A percentile compares a stretch with the other conserved stretches of the same genome.
phyloP scores from a whole-genome alignment of 2,888 invertebrate genomes.

The Campopleginae sp. region DNA sequence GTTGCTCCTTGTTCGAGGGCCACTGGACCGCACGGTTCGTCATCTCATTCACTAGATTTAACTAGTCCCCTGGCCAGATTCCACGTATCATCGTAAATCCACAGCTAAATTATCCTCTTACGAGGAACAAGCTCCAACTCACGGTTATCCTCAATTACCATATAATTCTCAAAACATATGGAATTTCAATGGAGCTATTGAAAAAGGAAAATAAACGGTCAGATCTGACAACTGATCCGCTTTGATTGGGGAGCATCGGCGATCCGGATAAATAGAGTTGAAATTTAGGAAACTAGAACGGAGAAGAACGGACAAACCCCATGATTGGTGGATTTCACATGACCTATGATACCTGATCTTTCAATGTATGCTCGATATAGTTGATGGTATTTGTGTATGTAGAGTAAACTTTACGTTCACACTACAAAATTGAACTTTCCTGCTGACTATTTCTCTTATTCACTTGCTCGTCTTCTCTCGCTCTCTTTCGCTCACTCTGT shows the following conservation, averaged over 20 bases:
- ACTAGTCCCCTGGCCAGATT: neutral
- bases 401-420: conserved; percentile 17
- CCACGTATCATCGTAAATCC: neutral
- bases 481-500: neutral
- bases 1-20: neutral
- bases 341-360: neutral
- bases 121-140: neutral
- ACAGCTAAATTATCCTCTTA: neutral
- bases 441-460: neutral
- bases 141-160: neutral
- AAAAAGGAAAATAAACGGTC: neutral
- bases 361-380: neutral
- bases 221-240: neutral
- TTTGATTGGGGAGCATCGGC: conserved; percentile 28
- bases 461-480: neutral
- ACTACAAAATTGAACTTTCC: conserved; percentile 41
- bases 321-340: neutral
- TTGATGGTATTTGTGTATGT: conserved; percentile 26
- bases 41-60: conserved; percentile 6
- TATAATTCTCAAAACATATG: neutral
- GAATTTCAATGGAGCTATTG: neutral
- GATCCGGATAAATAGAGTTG: conserved; percentile 52
- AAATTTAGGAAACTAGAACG: conserved; percentile 6
- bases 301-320: conserved; percentile 1
- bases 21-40: neutral